Conservation (phyloP, 2,797 vertebrate genomes). For the Todus mexicanus region DNA sequence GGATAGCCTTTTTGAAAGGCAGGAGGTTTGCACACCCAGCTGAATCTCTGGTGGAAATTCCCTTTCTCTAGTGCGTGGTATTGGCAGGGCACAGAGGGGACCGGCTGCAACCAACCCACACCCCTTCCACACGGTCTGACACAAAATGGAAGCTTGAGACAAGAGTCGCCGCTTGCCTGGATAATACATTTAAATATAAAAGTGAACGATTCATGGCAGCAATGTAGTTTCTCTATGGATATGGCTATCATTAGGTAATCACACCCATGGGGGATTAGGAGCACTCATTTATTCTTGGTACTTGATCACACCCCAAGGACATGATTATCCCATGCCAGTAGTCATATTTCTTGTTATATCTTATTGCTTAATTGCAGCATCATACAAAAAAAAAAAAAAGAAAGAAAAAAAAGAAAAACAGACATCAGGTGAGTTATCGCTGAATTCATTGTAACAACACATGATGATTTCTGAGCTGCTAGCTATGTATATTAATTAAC, state of each 20-base stretch:
- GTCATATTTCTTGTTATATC: neutral
- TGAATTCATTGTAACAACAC: neutral
- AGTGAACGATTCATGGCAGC: neutral
- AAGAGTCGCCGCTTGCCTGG: neutral
- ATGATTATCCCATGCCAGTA: neutral
- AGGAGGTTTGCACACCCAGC: neutral
- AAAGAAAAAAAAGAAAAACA: neutral
- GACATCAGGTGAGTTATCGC: neutral
- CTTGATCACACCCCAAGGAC: conserved; percentile 19
- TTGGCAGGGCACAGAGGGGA: neutral
- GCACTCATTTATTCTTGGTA: conserved; percentile 1
- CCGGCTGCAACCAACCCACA: neutral
- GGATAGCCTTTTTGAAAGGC: neutral
- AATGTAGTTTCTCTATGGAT: neutral
- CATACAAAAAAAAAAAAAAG: neutral
- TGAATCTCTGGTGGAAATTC: conserved; percentile 14
- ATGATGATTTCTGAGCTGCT: neutral
- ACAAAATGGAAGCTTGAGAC: neutral
- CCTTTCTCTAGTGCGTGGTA: neutral
- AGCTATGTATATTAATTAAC: conserved; percentile 15
- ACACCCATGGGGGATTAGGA: neutral
- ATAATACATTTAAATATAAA: neutral
- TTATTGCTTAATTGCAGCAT: neutral
- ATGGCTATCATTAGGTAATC: neutral
- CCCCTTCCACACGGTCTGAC: neutral